Evolutionary conservation across 2,888 invertebrate genomes (phyloP), one percentile per base, ranked within the genome.

Genomic region (Drosophila bunnanda): DNA sequence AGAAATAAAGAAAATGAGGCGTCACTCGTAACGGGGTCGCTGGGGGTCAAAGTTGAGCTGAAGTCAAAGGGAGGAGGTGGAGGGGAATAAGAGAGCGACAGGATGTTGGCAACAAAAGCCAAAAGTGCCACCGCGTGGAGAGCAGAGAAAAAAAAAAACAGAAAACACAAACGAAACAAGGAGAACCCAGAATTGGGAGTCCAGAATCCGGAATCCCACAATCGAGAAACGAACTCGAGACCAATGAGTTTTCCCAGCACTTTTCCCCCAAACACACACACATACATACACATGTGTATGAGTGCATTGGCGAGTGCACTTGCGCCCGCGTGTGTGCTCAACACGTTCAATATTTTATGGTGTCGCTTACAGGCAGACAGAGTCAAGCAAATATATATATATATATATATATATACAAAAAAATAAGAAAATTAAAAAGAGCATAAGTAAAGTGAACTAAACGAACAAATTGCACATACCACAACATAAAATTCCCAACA

Each of bases 271-370:
- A 12, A 7, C 38, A 28, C 46, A 64, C 25, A 22, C 25, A 30
- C 30, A 20, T 22, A 22, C 20, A 12, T n/a, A n/a, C n/a, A n/a
- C n/a, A n/a, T n/a, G n/a, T n/a, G n/a, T n/a, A n/a, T 22, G 22
- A 48, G 64, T 65, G 32, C 38, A 67, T n/a, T 41, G 12, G 43
- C 46, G 38, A 78, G 79, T 72, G 77, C 75, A 80, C 39, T 46
- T 62, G 54, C 43, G 36, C n/a, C 32, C 46, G 46, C 17, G 53
- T 46, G 36, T 46, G 62, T 62, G 44, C 58, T 59, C 50, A 58
- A 62, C 67, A 75, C 38, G 71, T 80, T 80, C 80, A 85, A 85
- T 88, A 82, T 83, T 85, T 88, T 80, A 88, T 88, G 83, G 88
- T 85, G 88, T 88, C 83, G 78, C 83, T 85, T 85, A 73, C 83